Evolutionary conservation across 30 jellyfish, hydroid and myxozoan species (phyloP), one percentile per base, ranked within the genome.

Genomic region (Clytia hemisphaerica): DNA sequence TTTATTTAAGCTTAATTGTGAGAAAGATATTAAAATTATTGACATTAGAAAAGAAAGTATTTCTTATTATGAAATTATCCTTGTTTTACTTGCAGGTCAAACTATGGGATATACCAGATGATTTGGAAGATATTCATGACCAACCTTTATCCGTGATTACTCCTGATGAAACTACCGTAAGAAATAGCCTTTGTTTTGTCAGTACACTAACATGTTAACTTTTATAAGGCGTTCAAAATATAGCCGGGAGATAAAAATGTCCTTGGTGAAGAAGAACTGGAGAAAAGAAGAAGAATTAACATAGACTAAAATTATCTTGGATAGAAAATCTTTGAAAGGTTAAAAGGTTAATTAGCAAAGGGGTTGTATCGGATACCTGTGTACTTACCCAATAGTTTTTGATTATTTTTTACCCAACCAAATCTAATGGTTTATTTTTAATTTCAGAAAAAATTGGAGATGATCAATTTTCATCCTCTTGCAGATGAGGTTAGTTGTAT

Each of bases 401-500:
- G 44, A 67, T 37, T 36, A 24, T 9, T 40, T 26, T 59, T 25
- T 18, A 19, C n/a, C 73, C 30, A 7, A 24, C 22, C 14, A 9
- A 26, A 16, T 22, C 33, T 68, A 31, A 45, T 44, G 18, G 29
- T n/a, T 12, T 1, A 22, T 53, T 53, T 46, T 50, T 27, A 14
- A 29, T 71, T 71, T 15, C 74, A 86, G 96, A 64, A 69, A 14
- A 71, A 91, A 67, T 44, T 86, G 7, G 96, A 86, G 61, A 86
- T 59, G 31, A 82, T 86, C 15, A 37, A 61, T n/a, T 86, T 86
- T 58, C 84, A 86, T 42, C 92, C 94, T 5, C 72, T 83, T 33
- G 96, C 96, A 14, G 92, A 86, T 6, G 88, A 86, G 83, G 96
- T 86, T 46, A 72, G 22, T 10, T 26, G 9, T 12, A 25, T 58